These are phyloP conservation scores for Dermatemys mawii DNA, from an alignment of 2,113 vertebrate genomes.

Conservation along the genomic window DNA sequence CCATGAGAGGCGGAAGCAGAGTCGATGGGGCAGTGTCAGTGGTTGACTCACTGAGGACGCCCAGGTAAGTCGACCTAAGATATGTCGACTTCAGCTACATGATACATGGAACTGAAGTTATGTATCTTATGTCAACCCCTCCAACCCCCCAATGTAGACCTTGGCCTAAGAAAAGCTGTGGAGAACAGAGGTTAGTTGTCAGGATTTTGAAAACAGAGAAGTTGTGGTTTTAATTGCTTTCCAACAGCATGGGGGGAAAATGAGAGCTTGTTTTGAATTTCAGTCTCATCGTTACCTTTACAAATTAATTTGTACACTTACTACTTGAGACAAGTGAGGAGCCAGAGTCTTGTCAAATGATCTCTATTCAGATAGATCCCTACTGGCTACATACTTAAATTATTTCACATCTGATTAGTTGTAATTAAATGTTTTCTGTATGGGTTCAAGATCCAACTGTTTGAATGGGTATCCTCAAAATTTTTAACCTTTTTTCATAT, in stretches of 20 bases:
- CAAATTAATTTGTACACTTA: background rate
- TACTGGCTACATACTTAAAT: background rate
- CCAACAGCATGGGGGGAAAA: background rate
- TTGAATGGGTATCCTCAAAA: background rate
- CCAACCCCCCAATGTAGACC: too few species aligned
- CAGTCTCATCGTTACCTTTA: background rate
- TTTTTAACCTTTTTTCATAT: background rate
- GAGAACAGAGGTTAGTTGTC: background rate
- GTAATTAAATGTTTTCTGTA: background rate
- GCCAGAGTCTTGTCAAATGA: background rate
- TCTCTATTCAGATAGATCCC: background rate
- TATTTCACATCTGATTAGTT: background rate
- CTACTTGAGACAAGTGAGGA: background rate
- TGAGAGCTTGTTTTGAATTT: background rate
- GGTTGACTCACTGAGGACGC: too few species aligned
- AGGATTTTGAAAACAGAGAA: background rate
- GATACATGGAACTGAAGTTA: too few species aligned
- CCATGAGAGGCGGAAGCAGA: too few species aligned
- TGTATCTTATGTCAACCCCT: too few species aligned
- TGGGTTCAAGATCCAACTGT: background rate
- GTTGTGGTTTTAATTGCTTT: background rate
- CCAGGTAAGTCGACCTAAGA: too few species aligned
- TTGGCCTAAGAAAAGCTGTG: too few species aligned
- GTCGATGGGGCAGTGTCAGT: too few species aligned
- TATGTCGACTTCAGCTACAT: too few species aligned